Conservation (phyloP, 2,797 vertebrate species). For the Galagoides demidoff region DNA sequence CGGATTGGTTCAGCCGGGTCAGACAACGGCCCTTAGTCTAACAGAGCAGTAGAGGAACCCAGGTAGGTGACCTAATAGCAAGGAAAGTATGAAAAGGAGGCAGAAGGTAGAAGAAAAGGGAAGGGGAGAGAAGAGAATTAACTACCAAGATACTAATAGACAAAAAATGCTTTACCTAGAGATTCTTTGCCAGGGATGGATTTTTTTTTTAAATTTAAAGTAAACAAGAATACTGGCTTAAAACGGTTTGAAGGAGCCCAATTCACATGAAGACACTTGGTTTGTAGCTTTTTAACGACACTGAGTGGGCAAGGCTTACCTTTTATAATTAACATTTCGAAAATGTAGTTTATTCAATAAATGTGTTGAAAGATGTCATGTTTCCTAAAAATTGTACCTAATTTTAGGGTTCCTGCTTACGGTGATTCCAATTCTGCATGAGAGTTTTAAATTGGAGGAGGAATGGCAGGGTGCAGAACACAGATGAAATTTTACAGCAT, state of each 20-base stretch:
- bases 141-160: background rate
- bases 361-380: slow-evolving; percentile 48
- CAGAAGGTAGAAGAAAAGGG: background rate
- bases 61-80: background rate
- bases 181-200: background rate
- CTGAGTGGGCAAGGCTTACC: background rate
- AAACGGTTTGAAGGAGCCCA: slow-evolving; percentile 1
- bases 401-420: slow-evolving; percentile 66
- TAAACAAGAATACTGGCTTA: slow-evolving; percentile 24
- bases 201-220: slow-evolving; percentile 16
- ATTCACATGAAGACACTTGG: slow-evolving; percentile 16
- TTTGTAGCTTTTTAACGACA: background rate
- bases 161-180: slow-evolving; percentile 30
- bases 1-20: background rate
- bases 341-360: slow-evolving; percentile 46
- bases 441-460: slow-evolving; percentile 59
- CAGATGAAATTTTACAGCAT: slow-evolving; percentile 73
- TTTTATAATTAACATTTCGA: slow-evolving; percentile 33
- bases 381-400: slow-evolving; percentile 62
- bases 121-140: background rate
- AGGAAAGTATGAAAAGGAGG: background rate
- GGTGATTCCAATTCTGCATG: slow-evolving; percentile 51
- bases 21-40: slow-evolving; percentile 32
- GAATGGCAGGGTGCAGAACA: slow-evolving; percentile 59
- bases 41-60: background rate